Evolutionary conservation across 2,888 invertebrate species (phyloP).

Genomic region (Dryadula phaetusa): DNA sequence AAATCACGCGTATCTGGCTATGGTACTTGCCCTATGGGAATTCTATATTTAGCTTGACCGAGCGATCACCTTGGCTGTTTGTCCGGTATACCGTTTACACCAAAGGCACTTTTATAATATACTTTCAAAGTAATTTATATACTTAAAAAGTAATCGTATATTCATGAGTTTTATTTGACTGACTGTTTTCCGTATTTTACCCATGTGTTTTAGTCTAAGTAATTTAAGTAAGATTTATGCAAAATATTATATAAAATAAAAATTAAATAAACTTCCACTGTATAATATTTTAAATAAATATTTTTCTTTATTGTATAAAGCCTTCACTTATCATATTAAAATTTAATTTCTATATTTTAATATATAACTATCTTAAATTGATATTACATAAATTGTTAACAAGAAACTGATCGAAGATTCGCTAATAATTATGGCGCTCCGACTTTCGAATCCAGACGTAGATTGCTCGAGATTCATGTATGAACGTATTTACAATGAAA

Average conservation of each 20-base stretch:
- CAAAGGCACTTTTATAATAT: constrained; percentile 7
- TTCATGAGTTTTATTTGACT: no score
- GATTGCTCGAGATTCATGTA: constrained; percentile 29
- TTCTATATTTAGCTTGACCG: constrained; percentile 58
- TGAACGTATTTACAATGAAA: constrained; percentile 20
- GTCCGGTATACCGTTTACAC: constrained; percentile 34
- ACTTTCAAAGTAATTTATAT: not conserved
- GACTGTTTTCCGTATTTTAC: no score
- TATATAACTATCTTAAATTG: constrained; percentile 6
- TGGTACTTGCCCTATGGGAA: constrained; percentile 38
- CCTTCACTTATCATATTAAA: not conserved
- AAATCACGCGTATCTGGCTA: constrained; percentile 24
- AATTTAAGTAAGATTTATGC: no score
- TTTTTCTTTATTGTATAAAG: not conserved
- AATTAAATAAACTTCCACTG: no score
- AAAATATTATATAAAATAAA: no score
- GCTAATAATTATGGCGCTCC: constrained; percentile 36
- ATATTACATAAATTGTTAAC: constrained; percentile 33
- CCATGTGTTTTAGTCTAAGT: no score
- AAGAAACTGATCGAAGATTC: constrained; percentile 42
- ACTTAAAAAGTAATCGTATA: no score
- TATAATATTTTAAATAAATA: not conserved
- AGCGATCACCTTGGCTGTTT: constrained; percentile 53
- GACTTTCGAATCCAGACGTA: constrained; percentile 44
- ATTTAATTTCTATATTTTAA: not conserved